Evolutionary conservation across 2,797 vertebrate genomes (phyloP), one percentile per base, ranked within the genome.

Genomic region (Halcyon chelicuti): DNA sequence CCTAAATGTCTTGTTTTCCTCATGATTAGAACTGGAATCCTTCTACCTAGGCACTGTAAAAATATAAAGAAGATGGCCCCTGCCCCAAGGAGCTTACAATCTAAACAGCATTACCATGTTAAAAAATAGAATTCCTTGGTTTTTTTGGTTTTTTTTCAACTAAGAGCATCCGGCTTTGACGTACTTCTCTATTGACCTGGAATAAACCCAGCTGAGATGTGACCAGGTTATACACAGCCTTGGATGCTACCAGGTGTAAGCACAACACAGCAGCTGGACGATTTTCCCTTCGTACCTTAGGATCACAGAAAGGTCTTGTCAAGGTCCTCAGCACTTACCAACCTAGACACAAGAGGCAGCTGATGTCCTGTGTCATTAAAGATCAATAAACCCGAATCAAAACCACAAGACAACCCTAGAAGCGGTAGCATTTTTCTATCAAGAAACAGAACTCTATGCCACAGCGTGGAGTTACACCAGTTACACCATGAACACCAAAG

Each of bases 71-170:
- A 54, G 71, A 65, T 62, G 88, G 88, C 92, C 95, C 96, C 94
- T 97, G 96, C 96, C 94, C 95, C 95, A 95, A 96, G 87, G 96
- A 97, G 96, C 96, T 97, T 96, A 97, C 96, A 97, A 96, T 97
- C 96, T 97, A 97, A 97, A 88, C 74, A 92, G 14, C 26, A 31
- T 73, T 66, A 81, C 19, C 78, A 80, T 58, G 81, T 49, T 89
- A 81, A 89, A 73, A 93, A 90, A 72, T 23, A 80, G 28, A 92
- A 92, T 72, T 82, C 47, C 71, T 96, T 88, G 23, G 17, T 37
- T 58, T n/a, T n/a, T n/a, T n/a, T n/a, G n/a, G n/a, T n/a, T 61
- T 25, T 39, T 61, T 62, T n/a, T 11, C 20, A 39, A 18, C 35
- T 90, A 61, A 55, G 42, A 94, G 80, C 83, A 91, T 49, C 55